Conservation (phyloP, 2,797 vertebrate species). For the Spondyliosoma cantharus region DNA sequence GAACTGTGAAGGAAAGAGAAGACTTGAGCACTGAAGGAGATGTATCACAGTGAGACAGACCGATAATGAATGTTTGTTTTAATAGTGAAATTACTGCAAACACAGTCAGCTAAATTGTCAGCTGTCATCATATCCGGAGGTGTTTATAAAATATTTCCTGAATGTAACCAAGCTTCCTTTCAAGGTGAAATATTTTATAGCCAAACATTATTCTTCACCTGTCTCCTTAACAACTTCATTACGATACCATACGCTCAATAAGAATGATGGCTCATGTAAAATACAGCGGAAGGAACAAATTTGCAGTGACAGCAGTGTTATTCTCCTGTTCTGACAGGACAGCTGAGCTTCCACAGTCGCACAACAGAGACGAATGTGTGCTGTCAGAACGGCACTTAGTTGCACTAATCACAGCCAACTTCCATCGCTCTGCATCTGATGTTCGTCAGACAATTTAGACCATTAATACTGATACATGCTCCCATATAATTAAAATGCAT, state of each 20-base stretch:
- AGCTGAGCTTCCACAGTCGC: slow-evolving; percentile 21
- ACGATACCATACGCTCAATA: slow-evolving; percentile 27
- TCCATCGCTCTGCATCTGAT: slow-evolving; percentile 37
- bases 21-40: slow-evolving; percentile 1
- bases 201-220: slow-evolving; percentile 35
- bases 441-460: slow-evolving; percentile 17
- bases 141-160: slow-evolving; percentile 49
- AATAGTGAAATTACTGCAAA: slow-evolving; percentile 51
- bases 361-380: slow-evolving; percentile 43
- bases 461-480: neutral
- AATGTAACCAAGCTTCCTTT: slow-evolving; percentile 53
- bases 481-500: neutral
- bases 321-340: slow-evolving; percentile 34
- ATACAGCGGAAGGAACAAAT: slow-evolving; percentile 37
- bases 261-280: slow-evolving; percentile 41
- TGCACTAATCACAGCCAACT: slow-evolving; percentile 50
- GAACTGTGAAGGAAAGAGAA: slow-evolving; percentile 17
- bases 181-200: slow-evolving; percentile 44
- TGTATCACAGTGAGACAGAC: slow-evolving; percentile 18
- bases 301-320: neutral
- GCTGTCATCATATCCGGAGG: slow-evolving; percentile 41
- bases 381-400: slow-evolving; percentile 35
- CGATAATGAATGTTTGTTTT: slow-evolving; percentile 42
- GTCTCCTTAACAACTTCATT: slow-evolving; percentile 45
- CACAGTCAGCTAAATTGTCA: slow-evolving; percentile 22